Base-by-base conservation (phyloP, 2,113 vertebrate genomes). In the Poecile atricapillus region DNA sequence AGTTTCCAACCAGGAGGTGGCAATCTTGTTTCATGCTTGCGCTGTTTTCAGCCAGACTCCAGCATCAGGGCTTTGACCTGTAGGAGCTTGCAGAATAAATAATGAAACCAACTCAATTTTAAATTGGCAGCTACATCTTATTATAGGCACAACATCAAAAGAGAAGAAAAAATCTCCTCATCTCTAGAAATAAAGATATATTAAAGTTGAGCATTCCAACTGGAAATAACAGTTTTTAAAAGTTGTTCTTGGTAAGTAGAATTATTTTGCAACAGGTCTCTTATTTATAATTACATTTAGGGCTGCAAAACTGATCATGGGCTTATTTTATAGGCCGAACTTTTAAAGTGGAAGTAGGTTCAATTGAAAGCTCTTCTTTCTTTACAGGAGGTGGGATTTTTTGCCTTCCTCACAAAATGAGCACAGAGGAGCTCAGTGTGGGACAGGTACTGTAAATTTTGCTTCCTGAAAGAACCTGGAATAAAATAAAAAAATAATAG, bases 1-100 rank as follows among this genome's bases (percentile, higher is more conserved):
- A 1, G 7, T 37, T 87, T 94, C 55, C n/a, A 76, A 8, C 90
- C 96, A 91, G 83, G 55, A 89, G 94, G 53, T 94, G 96, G 95
- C 95, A 95, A 75, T 84, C 68, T 87, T 91, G 92, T 68, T 82
- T 50, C 90, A 17, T 9, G 16, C 63, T 74, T 65, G 33, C 25
- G 52, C 8, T 15, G 2, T 33, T 76, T 63, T 35, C 67, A 62
- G 46, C 13, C 37, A 14, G 25, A 15, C 30, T 73, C 15, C 13
- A 7, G 27, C 11, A n/a, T 21, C 20, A 13, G 21, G 22, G 15
- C 11, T 12, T 7, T 0, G 30, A 68, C 31, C 28, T 12, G 3
- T 11, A n/a, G 0, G 1, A 0, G 0, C 7, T 20, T 59, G 27
- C 9, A 62, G 41, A 76, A 60, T 4, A 65, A 80, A 60, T 6